Evolutionary conservation across 2,113 vertebrate genomes (phyloP).

Genomic region (Cebus imitator): DNA sequence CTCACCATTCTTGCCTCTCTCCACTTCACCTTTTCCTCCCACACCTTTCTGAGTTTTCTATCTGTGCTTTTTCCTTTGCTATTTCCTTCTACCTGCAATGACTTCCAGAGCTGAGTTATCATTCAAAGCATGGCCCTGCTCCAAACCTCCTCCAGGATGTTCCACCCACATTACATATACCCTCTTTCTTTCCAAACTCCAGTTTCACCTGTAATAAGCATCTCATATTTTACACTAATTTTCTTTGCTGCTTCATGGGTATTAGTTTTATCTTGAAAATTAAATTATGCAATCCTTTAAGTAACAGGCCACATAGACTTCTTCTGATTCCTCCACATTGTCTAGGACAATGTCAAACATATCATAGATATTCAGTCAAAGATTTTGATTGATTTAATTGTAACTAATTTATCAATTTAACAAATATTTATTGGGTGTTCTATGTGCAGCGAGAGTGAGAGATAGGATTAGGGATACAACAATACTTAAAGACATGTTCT

Average conservation of each 20-base stretch:
- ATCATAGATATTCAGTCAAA: neutral
- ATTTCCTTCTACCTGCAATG: neutral
- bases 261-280: slow-evolving; percentile 2
- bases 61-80: neutral
- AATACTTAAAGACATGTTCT: neutral
- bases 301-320: neutral
- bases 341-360: neutral
- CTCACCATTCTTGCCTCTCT: neutral
- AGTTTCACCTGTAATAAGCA: neutral
- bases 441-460: neutral
- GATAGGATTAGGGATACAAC: neutral
- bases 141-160: neutral
- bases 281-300: neutral
- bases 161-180: neutral
- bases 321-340: neutral
- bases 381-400: neutral
- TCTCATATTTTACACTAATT: neutral
- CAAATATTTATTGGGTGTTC: neutral
- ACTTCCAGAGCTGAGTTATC: neutral
- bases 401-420: neutral
- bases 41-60: neutral
- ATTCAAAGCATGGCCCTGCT: neutral
- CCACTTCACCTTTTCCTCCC: too few relatives aligned
- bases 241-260: neutral
- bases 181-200: neutral